Base-by-base conservation (phyloP, 1,140 invertebrate genomes). In the Conus ventricosus region DNA sequence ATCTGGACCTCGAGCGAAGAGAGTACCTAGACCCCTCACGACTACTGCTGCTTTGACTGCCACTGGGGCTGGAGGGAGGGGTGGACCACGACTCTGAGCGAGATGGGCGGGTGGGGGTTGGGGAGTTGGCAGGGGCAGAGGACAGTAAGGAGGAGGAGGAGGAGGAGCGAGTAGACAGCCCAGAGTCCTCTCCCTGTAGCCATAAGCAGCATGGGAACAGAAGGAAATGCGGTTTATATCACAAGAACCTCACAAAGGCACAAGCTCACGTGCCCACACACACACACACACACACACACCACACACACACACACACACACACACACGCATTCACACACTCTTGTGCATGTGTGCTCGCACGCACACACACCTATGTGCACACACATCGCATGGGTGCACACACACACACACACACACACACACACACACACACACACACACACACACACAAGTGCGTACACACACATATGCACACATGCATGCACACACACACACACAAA, bases 11-110 rank as follows among this genome's bases (percentile, higher is more conserved):
- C 10, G 11, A 87, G 51, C 85, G 67, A 6, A 71, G 20, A n/a
- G 67, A 10, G 20, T 71, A 71, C 67, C 67, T 71, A 23, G 67
- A 13, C 67, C 67, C 75, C 51, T 87, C 51, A 15, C n/a, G 27
- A n/a, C 5, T 20, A 54, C 71, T 39, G 15, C 75, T 7, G 53
- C 75, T 17, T 5, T 25, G 20, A 27, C 81, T 83, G 17, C 81
- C 20, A 39, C 20, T 10, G 27, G 55, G 54, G 54, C 57, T 67
- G n/a, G 55, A 60, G n/a, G 82, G 57, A 13, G 82, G 54, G 23
- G 82, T 57, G 27, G 82, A 84, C 82, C 82, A 84, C 11, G 82
- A 84, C 82, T 27, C 82, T 60, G 82, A 84, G 55, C 82, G 82
- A 84, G 57, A 13, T 20, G 23, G 15, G 15, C 17, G 20, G 23